These are phyloP conservation scores for Mandrillus leucophaeus DNA, from an alignment of 2,113 vertebrate species.

Conservation along the genomic window DNA sequence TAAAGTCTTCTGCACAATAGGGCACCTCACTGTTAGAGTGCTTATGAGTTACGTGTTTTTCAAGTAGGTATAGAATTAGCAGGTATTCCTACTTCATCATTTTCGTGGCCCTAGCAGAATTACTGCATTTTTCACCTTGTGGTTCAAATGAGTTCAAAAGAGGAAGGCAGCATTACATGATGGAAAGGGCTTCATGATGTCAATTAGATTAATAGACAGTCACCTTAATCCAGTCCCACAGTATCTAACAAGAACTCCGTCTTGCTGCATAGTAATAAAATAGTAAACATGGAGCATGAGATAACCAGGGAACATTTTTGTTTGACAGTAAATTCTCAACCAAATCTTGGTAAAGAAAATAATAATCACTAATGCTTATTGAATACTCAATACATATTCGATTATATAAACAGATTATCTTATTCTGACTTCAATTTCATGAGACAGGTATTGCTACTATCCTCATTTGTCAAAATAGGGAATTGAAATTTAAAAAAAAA, in stretches of 20 bases:
- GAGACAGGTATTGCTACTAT: not conserved
- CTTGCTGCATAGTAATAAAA: conserved; percentile 48
- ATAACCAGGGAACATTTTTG: not conserved
- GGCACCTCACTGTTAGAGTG: not conserved
- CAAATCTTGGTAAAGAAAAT: not conserved
- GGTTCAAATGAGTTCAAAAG: conserved; percentile 69
- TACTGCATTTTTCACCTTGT: conserved; percentile 61
- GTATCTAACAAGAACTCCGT: not conserved
- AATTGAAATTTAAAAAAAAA: not conserved
- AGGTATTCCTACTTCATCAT: conserved; percentile 60
- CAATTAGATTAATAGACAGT: conserved; percentile 76
- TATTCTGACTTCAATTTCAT: not conserved
- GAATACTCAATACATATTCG: not conserved
- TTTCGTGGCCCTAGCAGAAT: conserved; percentile 64
- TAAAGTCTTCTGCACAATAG: not conserved
- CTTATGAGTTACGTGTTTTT: conserved; percentile 58
- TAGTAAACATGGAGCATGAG: not conserved
- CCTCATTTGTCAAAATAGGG: not conserved
- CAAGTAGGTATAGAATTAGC: conserved; percentile 61
- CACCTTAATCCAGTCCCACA: conserved; percentile 37
- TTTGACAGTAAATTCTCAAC: not conserved
- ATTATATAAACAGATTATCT: not conserved
- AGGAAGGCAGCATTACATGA: conserved; percentile 46
- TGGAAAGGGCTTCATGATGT: conserved; percentile 53
- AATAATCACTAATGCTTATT: not conserved